These are phyloP conservation scores for Sphecodes monilicornis DNA, from an alignment of 2,888 invertebrate genomes.

Conservation along the genomic window DNA sequence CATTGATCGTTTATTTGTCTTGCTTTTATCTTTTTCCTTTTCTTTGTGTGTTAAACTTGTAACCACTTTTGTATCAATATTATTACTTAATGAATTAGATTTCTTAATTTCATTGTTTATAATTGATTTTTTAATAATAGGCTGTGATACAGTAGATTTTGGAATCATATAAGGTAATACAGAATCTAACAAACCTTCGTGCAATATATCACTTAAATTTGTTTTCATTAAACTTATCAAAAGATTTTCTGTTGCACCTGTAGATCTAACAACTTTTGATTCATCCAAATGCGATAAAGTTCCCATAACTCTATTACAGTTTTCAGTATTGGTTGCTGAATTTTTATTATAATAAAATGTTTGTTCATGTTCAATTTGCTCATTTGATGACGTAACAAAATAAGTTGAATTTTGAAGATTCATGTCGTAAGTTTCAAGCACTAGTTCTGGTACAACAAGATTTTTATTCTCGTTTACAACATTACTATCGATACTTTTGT, in stretches of 20 bases:
- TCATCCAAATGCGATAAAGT: conserved; percentile 9
- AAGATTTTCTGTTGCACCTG: conserved; percentile 57
- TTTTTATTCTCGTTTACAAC: conserved; percentile 59
- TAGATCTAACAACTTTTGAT: conserved; percentile 6
- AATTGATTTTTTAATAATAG: conserved; percentile 86
- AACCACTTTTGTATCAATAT: conserved; percentile 66
- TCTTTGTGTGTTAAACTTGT: conserved; percentile 38
- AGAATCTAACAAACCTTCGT: conserved; percentile 93
- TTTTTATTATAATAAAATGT: conserved; percentile 5
- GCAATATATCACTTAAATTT: conserved; percentile 88
- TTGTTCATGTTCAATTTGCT: not conserved
- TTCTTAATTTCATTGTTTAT: conserved; percentile 85
- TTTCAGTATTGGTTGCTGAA: conserved; percentile 13
- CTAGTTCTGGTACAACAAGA: conserved; percentile 19
- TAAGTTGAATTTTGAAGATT: conserved; percentile 13
- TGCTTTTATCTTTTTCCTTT: conserved; percentile 76
- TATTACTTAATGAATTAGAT: conserved; percentile 83
- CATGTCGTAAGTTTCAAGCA: not conserved
- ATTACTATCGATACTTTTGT: conserved; percentile 28
- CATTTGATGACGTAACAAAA: not conserved
- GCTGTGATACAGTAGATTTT: conserved; percentile 86
- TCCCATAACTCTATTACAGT: conserved; percentile 20
- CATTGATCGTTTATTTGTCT: conserved; percentile 74
- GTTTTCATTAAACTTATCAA: conserved; percentile 81
- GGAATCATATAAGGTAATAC: conserved; percentile 91